Conservation (phyloP, 2,888 invertebrate species). For the Baronia brevicornis region DNA sequence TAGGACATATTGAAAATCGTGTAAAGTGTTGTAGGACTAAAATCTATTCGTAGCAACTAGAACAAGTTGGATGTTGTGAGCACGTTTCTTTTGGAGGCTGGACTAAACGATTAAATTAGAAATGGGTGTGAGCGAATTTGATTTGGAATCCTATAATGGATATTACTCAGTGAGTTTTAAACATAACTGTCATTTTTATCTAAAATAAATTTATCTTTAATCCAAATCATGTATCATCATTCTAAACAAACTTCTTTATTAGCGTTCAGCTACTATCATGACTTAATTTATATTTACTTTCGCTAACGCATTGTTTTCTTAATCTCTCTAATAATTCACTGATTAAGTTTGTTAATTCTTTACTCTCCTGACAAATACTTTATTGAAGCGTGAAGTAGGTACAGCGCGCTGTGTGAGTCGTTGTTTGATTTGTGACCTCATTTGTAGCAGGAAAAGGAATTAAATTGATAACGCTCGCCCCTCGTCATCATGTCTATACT, state of each 20-base stretch:
- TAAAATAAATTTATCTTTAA: too few relatives aligned
- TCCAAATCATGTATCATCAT: too few relatives aligned
- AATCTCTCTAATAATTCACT: too few relatives aligned
- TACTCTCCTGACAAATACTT: too few relatives aligned
- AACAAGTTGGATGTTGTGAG: constrained; percentile 23
- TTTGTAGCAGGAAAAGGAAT: constrained; percentile 68
- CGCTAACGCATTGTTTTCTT: too few relatives aligned
- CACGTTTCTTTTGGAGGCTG: constrained; percentile 35
- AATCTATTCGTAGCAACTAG: constrained; percentile 21
- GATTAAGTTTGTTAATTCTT: too few relatives aligned
- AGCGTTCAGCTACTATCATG: too few relatives aligned
- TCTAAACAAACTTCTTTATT: too few relatives aligned
- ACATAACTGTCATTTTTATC: too few relatives aligned
- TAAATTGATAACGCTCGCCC: constrained; percentile 58
- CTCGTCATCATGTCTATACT: constrained; percentile 42
- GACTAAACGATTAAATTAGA: constrained; percentile 38
- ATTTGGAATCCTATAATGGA: constrained; percentile 68
- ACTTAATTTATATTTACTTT: too few relatives aligned
- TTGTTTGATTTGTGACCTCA: constrained; percentile 67
- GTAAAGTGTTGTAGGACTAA: constrained; percentile 27
- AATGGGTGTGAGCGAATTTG: constrained; percentile 69
- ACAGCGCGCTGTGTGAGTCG: constrained; percentile 30
- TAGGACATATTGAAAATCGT: constrained; percentile 31
- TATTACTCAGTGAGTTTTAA: constrained; percentile 59
- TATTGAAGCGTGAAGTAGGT: constrained; percentile 19